These are phyloP conservation scores for Ginglymostoma cirratum DNA, from an alignment of 2,113 vertebrate genomes.

Conservation along the genomic window DNA sequence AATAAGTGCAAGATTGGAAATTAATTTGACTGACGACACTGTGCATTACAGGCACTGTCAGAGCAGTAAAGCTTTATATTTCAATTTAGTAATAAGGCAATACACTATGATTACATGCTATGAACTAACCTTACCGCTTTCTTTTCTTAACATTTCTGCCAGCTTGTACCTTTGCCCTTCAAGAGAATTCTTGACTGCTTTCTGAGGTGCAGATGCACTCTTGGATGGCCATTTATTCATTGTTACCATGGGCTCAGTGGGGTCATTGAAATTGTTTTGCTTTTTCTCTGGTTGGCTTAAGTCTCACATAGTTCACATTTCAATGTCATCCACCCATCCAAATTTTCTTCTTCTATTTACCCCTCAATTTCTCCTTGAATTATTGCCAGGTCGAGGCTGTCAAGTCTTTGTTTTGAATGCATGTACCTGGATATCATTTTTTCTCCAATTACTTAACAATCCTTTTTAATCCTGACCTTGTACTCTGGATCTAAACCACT, in stretches of 20 bases:
- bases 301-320: background rate
- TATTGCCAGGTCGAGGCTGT: background rate
- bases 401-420: no score
- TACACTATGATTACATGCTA: background rate
- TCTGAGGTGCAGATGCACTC: background rate
- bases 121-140: background rate
- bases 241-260: background rate
- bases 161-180: background rate
- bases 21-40: slow-evolving; percentile 36
- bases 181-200: background rate
- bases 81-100: slow-evolving; percentile 3
- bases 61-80: slow-evolving; percentile 25
- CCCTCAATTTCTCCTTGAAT: background rate
- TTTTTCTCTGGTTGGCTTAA: background rate
- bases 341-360: background rate
- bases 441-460: no score
- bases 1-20: slow-evolving; percentile 36
- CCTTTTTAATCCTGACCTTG: no score
- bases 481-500: background rate
- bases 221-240: background rate
- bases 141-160: background rate
- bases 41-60: slow-evolving; percentile 20
- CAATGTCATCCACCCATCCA: background rate
- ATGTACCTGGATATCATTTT: no score
- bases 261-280: background rate